phyloP scores from a whole-genome alignment of 2,113 vertebrate genomes.

The Albula goreensis region DNA sequence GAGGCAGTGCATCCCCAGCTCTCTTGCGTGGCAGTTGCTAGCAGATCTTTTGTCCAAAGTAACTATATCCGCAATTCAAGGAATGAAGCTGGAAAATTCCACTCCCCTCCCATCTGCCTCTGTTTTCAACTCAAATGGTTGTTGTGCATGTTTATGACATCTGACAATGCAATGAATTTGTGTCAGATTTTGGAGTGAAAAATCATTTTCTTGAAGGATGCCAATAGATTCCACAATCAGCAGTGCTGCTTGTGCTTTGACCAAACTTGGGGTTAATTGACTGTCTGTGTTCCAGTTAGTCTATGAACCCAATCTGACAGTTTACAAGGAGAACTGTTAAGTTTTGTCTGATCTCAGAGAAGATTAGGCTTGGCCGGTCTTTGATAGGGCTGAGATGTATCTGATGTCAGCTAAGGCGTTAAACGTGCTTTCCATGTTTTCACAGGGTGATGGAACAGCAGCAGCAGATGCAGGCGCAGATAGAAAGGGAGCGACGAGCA shows the following conservation, averaged over 20 bases:
- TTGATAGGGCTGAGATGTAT: background rate
- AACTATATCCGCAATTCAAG: conserved; percentile 49
- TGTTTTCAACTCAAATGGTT: background rate
- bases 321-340: background rate
- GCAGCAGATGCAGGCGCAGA: conserved; percentile 81
- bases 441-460: conserved; percentile 88
- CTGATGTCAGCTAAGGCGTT: background rate
- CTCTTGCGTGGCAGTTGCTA: background rate
- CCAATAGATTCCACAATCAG: background rate
- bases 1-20: background rate
- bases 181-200: background rate
- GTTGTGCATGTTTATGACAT: background rate
- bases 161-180: background rate
- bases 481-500: conserved; percentile 89
- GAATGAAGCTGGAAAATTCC: conserved; percentile 54
- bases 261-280: background rate
- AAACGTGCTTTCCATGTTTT: conserved; percentile 27
- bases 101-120: conserved; percentile 12
- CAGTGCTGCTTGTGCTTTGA: background rate
- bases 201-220: background rate
- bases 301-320: background rate
- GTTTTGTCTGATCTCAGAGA: too few relatives aligned
- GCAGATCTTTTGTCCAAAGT: background rate
- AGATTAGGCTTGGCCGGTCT: too few relatives aligned
- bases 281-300: background rate